Percentiles rank a stretch among this genome's conserved stretches.
Conservation (phyloP, 2,797 vertebrate species). For the Chromis chromis region DNA sequence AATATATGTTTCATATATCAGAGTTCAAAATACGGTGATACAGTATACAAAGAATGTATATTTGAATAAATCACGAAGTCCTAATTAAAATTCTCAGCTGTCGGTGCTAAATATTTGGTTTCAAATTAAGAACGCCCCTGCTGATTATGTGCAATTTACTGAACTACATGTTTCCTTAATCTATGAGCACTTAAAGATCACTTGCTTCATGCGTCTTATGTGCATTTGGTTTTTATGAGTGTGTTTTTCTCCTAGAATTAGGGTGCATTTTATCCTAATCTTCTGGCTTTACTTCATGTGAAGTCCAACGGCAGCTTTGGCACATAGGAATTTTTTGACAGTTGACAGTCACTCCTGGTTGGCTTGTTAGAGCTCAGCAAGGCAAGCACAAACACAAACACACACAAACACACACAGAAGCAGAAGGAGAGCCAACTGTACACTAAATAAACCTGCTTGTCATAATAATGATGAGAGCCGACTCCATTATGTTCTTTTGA, state of each 20-base stretch:
- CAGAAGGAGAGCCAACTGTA: slow-evolving; percentile 67
- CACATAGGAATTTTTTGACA: slow-evolving; percentile 54
- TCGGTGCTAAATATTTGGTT: neutral
- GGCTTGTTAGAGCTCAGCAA: slow-evolving; percentile 66
- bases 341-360: slow-evolving; percentile 67
- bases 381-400: slow-evolving; percentile 38
- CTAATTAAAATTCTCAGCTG: neutral
- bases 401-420: slow-evolving; percentile 17
- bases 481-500: slow-evolving; percentile 85
- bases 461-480: slow-evolving; percentile 79
- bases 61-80: neutral
- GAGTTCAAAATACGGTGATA: neutral
- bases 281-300: slow-evolving; percentile 44
- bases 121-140: neutral
- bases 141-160: slow-evolving; percentile 1
- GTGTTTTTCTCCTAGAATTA: slow-evolving; percentile 20
- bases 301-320: slow-evolving; percentile 45
- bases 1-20: neutral
- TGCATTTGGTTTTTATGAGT: slow-evolving; percentile 28
- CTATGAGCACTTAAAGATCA: slow-evolving; percentile 1
- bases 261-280: slow-evolving; percentile 49
- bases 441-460: slow-evolving; percentile 81
- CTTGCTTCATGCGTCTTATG: neutral
- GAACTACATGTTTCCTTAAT: neutral
- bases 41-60: neutral